Base-by-base conservation (phyloP, 2,888 invertebrate genomes). In the Rhorus exstirpatorius region DNA sequence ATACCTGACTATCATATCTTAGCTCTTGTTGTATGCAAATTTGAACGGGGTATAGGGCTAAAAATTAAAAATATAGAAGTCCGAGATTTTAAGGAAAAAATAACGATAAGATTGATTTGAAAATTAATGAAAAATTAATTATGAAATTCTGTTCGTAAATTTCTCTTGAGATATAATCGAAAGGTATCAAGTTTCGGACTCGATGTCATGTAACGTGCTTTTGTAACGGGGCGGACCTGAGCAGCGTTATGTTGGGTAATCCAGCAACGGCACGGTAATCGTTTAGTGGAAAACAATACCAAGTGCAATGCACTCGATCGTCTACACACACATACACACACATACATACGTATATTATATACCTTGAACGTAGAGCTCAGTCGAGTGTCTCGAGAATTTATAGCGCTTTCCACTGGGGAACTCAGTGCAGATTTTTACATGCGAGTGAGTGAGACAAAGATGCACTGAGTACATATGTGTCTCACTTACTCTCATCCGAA, bases 231-330 rank as follows among this genome's bases (percentile, higher is more conserved):
- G 70, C 55, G 24, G 26, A 12, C n/a, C 17, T 7, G 76, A 72
- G 74, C 61, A 58, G 68, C 75, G 70, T 79, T 76, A 79, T 46
- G 55, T 82, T 82, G 78, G 78, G 74, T 63, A 78, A 82, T 55
- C 4, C 31, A 38, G 63, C 53, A 70, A 70, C 71, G 21, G 71
- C 70, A 79, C 67, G 77, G 85, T 89, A 88, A 88, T 88, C 86
- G 84, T 86, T 87, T 86, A 86, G 81, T 82, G 71, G 71, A 86
- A 86, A 87, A 88, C 88, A 88, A 89, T 88, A 84, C 86, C 86
- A 87, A 84, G 85, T 86, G 85, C 83, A 79, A 85, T 74, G 80
- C 83, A 83, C 85, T 85, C 74, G 63, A 75, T 46, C 21, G 26
- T 46, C 17, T 44, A 35, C 70, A 53, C 31, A 41, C 6, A 12